Percentiles rank a stretch among this genome's conserved stretches.
Evolutionary conservation across 2,797 vertebrate genomes (phyloP).

Genomic region (Hydrolagus colliei): DNA sequence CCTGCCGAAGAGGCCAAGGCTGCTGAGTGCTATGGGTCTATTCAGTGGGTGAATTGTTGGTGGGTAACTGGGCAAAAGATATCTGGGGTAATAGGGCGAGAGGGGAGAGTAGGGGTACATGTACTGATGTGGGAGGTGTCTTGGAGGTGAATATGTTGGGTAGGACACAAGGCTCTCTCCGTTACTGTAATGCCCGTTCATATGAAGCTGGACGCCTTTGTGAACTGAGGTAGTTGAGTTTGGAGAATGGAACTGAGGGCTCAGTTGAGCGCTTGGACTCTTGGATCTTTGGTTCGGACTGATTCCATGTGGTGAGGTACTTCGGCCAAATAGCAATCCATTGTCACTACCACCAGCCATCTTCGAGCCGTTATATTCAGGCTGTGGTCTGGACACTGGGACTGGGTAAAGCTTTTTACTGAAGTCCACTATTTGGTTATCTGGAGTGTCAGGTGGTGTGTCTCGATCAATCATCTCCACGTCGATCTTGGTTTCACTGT

Average conservation of each 20-base stretch:
- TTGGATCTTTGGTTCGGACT: slow-evolving; percentile 33
- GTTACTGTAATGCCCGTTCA: slow-evolving; percentile 53
- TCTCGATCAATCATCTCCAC: slow-evolving; percentile 57
- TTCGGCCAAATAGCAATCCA: not conserved
- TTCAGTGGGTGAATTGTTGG: slow-evolving; percentile 44
- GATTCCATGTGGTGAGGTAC: not conserved
- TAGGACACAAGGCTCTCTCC: slow-evolving; percentile 52
- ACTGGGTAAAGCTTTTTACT: slow-evolving; percentile 45
- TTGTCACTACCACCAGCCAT: not conserved
- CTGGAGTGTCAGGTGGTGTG: slow-evolving; percentile 58
- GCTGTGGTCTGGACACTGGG: slow-evolving; percentile 32
- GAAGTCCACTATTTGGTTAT: slow-evolving; percentile 57
- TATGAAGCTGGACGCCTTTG: slow-evolving; percentile 48
- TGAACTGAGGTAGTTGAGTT: slow-evolving; percentile 35
- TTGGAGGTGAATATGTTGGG: slow-evolving; percentile 51
- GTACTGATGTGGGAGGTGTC: slow-evolving; percentile 51
- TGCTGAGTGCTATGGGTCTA: not conserved
- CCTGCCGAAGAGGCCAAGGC: slow-evolving; percentile 35
- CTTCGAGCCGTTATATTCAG: not conserved
- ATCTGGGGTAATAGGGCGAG: slow-evolving; percentile 45
- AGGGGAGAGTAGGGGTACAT: slow-evolving; percentile 44
- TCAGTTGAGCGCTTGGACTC: slow-evolving; percentile 15
- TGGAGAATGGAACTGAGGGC: slow-evolving; percentile 29
- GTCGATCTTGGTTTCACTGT: slow-evolving; percentile 52
- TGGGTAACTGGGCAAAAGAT: slow-evolving; percentile 53